Evolutionary conservation across 2,888 invertebrate genomes (phyloP), one percentile per base, ranked within the genome.

Genomic region (Doris montereyensis): DNA sequence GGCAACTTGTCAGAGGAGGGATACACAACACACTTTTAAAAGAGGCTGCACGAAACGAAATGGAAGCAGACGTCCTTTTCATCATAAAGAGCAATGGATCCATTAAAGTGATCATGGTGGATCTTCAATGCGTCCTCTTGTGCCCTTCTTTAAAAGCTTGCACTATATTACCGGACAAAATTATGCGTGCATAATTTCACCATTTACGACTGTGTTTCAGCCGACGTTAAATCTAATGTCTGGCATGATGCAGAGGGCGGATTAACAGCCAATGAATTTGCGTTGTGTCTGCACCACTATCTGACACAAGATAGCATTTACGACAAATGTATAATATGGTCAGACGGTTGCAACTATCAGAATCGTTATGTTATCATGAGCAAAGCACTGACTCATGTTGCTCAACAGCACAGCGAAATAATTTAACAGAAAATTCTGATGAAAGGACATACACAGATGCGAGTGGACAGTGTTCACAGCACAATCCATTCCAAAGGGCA

Each of bases 211-310:
- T 13, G 62, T 26, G 32, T 67, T 13, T 62, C 35, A n/a, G 1
- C 26, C 17, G 72, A 76, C 24, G 79, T 80, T 17, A 28, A 3
- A 13, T 67, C 65, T 70, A 76, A 76, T 41, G 57, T 80, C 17
- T 80, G 79, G 72, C 72, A 80, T 73, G 79, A 80, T 21, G 70
- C 24, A 1, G 30, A 72, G 32, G 65, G 76, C 24, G 79, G 71
- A 0, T n/a, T 76, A 1, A 57, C 52, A 2, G 71, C 71, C 17
- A 76, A 79, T 58, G 24, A 71, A 30, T 79, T 79, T 65, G 60
- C 76, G 0, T 70, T 71, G 0, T 79, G 79, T 35, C 10, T 62
- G 10, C 21, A 62, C 21, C 13, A 62, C 62, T 62, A 62, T 62
- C 62, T 62, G 62, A 21, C 62, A 62, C 62, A n/a, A 21, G 21